Percentiles rank a stretch among this genome's conserved stretches.
These are phyloP conservation scores for Himantopus leucocephalus DNA, from an alignment of 2,113 vertebrate genomes.

Conservation along the genomic window DNA sequence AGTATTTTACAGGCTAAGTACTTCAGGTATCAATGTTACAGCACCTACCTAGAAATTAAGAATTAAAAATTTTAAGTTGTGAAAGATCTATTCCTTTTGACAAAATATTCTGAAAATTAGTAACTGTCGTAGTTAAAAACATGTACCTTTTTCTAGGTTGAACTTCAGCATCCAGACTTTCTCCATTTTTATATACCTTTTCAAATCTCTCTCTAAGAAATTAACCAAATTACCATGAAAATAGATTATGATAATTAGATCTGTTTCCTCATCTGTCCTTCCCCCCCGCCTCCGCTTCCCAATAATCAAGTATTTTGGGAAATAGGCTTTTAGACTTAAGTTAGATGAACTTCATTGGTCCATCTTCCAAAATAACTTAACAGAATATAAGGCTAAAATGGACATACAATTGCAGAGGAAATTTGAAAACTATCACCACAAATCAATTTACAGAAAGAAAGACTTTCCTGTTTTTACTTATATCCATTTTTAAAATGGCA, in stretches of 20 bases:
- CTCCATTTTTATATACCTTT: background rate
- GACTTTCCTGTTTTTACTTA: background rate
- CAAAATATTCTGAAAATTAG: background rate
- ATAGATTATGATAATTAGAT: background rate
- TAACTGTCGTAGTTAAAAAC: background rate
- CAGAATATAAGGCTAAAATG: background rate
- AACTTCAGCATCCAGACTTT: background rate
- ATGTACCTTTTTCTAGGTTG: background rate
- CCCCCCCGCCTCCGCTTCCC: fast-evolving
- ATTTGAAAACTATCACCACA: background rate
- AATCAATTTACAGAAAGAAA: background rate
- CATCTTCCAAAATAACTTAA: background rate
- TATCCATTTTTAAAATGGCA: background rate
- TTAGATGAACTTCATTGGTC: background rate
- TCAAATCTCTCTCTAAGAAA: background rate
- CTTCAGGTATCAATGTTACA: background rate
- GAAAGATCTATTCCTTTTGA: background rate
- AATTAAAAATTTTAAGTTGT: background rate
- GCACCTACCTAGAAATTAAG: background rate
- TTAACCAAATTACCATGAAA: background rate
- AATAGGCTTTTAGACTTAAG: background rate
- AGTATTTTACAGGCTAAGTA: background rate
- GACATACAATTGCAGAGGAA: background rate
- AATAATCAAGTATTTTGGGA: background rate
- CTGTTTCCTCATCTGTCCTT: background rate